These are phyloP conservation scores for Trochalopteron elliotii DNA, from an alignment of 2,113 vertebrate genomes.

Conservation along the genomic window DNA sequence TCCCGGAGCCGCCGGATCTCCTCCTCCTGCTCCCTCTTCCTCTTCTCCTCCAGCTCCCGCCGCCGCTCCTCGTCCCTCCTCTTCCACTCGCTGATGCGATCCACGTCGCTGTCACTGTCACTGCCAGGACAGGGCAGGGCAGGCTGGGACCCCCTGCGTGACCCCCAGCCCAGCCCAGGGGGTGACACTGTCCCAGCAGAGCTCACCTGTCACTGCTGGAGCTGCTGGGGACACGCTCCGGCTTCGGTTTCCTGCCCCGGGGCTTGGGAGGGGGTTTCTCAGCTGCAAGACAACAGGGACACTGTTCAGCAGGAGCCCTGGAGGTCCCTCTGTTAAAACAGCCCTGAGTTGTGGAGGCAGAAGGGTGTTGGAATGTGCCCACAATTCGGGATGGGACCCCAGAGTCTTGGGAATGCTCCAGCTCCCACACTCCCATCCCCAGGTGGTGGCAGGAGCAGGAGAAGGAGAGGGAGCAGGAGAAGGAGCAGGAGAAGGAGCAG, in stretches of 20 bases:
- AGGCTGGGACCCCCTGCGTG: not conserved
- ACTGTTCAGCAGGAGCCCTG: not conserved
- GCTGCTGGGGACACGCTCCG: constrained; percentile 77
- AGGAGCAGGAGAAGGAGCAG: not conserved
- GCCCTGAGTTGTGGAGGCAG: accelerated
- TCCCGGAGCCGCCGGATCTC: constrained; percentile 89
- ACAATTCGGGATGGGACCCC: not conserved
- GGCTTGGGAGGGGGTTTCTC: constrained; percentile 90
- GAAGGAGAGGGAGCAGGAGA: not conserved
- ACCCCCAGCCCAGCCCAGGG: not conserved
- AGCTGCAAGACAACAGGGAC: not conserved
- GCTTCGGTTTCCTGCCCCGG: constrained; percentile 85
- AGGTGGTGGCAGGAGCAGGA: not conserved
- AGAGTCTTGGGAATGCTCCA: not conserved
- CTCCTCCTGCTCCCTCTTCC: constrained; percentile 92
- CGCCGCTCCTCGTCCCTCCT: constrained; percentile 88
- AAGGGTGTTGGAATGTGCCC: not conserved
- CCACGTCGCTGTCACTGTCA: constrained; percentile 85
- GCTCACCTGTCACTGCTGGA: constrained; percentile 92
- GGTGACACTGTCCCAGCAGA: not conserved
- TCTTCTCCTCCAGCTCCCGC: constrained; percentile 89
- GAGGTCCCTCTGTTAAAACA: not conserved
- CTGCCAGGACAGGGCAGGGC: not conserved
- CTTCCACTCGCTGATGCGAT: constrained; percentile 96
- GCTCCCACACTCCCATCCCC: not conserved